phyloP scores from a whole-genome alignment of 2,113 vertebrate species.

The Progne subis region DNA sequence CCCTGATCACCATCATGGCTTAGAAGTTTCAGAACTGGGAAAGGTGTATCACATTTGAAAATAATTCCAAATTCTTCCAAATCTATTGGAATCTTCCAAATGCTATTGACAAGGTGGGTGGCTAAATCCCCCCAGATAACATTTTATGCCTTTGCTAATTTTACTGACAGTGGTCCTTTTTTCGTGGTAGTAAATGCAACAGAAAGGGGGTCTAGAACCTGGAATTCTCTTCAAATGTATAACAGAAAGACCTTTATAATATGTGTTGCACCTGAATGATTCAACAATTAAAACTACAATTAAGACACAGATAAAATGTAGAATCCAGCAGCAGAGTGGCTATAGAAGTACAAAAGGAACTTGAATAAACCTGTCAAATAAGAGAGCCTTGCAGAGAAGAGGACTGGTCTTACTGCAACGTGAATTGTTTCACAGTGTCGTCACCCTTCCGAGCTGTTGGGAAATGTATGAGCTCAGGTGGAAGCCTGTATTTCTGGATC shows the following conservation, averaged over 20 bases:
- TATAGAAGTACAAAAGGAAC: not conserved
- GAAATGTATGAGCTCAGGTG: not conserved
- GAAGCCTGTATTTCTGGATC: not conserved
- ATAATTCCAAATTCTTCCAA: not conserved
- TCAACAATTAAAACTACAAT: not conserved
- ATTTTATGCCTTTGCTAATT: not conserved
- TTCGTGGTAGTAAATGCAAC: not conserved
- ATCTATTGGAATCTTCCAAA: not conserved
- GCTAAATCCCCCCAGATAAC: fast-evolving
- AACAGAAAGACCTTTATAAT: not conserved
- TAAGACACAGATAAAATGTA: not conserved
- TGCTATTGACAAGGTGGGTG: not conserved
- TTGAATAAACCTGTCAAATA: not conserved
- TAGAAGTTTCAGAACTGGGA: not conserved
- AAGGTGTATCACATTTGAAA: not conserved
- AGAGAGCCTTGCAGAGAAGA: not conserved
- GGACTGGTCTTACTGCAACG: not conserved
- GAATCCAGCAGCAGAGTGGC: not conserved
- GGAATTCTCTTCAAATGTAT: not conserved
- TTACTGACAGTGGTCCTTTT: not conserved
- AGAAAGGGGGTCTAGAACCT: not conserved
- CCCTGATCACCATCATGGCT: fast-evolving
- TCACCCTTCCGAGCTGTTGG: not conserved
- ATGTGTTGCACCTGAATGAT: not conserved
- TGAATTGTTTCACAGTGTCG: not conserved